Evolutionary conservation across 2,888 invertebrate genomes (phyloP), one percentile per base, ranked within the genome.

Genomic region (Elgonia sp.): DNA sequence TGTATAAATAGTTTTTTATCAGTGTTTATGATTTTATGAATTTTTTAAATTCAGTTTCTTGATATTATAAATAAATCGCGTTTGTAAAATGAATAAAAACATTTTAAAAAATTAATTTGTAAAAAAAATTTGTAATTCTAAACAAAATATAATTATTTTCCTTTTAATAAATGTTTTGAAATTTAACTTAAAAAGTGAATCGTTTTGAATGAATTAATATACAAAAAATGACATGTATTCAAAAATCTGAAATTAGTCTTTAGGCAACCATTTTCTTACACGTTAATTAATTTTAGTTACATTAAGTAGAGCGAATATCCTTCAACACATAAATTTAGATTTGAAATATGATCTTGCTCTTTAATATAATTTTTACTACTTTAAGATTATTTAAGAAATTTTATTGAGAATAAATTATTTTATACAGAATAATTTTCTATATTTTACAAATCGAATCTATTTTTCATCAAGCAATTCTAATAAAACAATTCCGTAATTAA

Each of bases 261-360:
- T 18, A 69, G 6, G 29, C n/a, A 21, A 42, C 29, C 60, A 62
- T 29, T 60, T 60, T 60, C 75, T 75, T 63, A 63, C 37, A 12
- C 50, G 18, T 46, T 76, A 76, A 76, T 76, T 76, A 76, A 76
- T 76, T 76, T 76, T 63, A 76, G 76, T 50, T 50, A 50, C 18
- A 50, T 20, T 62, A 76, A 76, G 50, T 76, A 63, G 76, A 76
- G 50, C 76, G 50, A 63, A 62, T 75, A 62, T 75, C 62, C 46
- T 60, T 62, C 75, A 75, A 62, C 37, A 42, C 21, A 46, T 37
- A 60, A 62, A 62, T 62, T 62, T 75, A 75, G 75, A 62, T 57
- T 62, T 20, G 62, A 46, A 62, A 60, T 60, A 62, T 10, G 46
- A 79, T 73, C 12, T 55, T 39, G 29, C 37, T 39, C 14, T 65